phyloP scores from a whole-genome alignment of 1,140 invertebrate species.

The Ericerus pela region DNA sequence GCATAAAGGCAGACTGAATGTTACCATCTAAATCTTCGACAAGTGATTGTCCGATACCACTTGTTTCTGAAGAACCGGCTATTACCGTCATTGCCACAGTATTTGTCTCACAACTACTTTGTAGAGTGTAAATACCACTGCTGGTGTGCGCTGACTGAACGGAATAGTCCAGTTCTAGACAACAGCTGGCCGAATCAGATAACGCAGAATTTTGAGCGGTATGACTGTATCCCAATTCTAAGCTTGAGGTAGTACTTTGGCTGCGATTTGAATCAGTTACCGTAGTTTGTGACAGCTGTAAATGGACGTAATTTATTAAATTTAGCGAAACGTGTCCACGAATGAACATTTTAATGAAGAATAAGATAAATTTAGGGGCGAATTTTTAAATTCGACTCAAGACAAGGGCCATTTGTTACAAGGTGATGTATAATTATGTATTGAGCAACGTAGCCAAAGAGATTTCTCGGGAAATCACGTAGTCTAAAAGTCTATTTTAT shows the following conservation, averaged over 20 bases:
- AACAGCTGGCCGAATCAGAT: conserved; percentile 41
- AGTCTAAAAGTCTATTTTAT: too few relatives aligned
- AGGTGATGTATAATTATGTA: too few relatives aligned
- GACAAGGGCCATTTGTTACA: too few relatives aligned
- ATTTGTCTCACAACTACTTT: conserved; percentile 34
- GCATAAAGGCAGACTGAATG: neutral
- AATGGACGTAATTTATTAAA: too few relatives aligned
- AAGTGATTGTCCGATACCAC: conserved; percentile 32
- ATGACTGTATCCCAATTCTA: conserved; percentile 64
- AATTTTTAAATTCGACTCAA: too few relatives aligned
- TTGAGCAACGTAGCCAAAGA: too few relatives aligned
- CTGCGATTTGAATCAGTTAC: neutral
- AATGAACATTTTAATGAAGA: too few relatives aligned
- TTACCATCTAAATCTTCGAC: conserved; percentile 24
- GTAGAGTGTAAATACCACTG: conserved; percentile 27
- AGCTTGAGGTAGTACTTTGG: conserved; percentile 45
- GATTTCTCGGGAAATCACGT: too few relatives aligned
- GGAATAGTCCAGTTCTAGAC: conserved; percentile 37
- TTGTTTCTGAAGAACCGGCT: conserved; percentile 33
- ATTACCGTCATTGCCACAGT: conserved; percentile 25
- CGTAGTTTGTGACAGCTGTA: neutral
- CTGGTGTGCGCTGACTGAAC: conserved; percentile 34
- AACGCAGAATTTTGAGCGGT: conserved; percentile 65
- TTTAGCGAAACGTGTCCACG: too few relatives aligned
- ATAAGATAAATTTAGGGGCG: too few relatives aligned